Percentiles rank a stretch among this genome's conserved stretches.
Conservation (phyloP, 2,113 vertebrate genomes). For the Craseonycteris thonglongyai region DNA sequence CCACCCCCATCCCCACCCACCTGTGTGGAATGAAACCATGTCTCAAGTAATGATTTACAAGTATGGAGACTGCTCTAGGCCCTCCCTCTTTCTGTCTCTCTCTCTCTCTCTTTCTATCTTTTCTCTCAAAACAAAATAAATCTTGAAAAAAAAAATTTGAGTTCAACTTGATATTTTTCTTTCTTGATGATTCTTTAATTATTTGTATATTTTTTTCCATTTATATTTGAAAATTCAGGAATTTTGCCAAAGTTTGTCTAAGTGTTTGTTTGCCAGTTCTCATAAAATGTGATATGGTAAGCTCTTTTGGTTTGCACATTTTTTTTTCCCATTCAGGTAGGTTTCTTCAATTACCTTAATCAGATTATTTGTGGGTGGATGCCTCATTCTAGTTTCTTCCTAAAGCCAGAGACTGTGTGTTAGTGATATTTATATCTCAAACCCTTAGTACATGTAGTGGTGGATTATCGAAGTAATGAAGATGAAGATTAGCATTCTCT, state of each 20-base stretch:
- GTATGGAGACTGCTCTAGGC: no score
- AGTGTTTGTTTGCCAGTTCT: neutral
- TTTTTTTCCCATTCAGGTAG: neutral
- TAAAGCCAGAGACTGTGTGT: neutral
- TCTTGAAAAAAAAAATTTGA: no score
- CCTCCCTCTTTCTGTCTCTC: no score
- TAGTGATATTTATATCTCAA: neutral
- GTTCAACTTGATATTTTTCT: neutral
- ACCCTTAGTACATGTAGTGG: neutral
- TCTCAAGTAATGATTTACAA: no score
- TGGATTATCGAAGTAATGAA: neutral
- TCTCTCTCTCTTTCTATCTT: no score
- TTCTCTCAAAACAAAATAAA: no score
- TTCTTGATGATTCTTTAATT: constrained; percentile 35
- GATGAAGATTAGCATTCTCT: neutral
- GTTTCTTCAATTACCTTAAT: constrained; percentile 16
- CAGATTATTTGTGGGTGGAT: neutral
- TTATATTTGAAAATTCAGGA: constrained; percentile 9
- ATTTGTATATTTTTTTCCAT: neutral
- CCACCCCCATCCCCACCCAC: no score
- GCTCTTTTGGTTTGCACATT: neutral
- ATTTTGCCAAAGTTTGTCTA: neutral
- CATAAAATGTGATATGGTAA: neutral
- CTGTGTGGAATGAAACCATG: no score
- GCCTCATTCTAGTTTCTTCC: neutral